A percentile compares a stretch with the other conserved stretches of the same genome.
Conservation (phyloP, 2,888 invertebrate species). For the Apodemia mormo region DNA sequence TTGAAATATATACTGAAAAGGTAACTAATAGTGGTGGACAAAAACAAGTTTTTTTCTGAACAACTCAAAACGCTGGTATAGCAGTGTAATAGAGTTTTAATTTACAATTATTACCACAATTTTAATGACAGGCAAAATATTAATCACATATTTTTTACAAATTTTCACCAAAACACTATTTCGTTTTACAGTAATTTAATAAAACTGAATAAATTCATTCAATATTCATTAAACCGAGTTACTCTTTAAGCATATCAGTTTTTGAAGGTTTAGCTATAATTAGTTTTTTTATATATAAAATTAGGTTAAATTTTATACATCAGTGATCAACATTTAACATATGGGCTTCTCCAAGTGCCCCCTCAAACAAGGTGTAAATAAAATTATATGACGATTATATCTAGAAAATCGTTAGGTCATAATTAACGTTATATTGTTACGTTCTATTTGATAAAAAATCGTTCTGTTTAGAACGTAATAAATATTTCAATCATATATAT, state of each 20-base stretch:
- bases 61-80: too few species aligned
- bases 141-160: too few species aligned
- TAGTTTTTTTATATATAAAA: conserved; percentile 44
- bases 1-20: too few species aligned
- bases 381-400: conserved; percentile 3
- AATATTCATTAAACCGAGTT: conserved; percentile 40
- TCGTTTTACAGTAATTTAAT: conserved; percentile 29
- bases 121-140: too few species aligned
- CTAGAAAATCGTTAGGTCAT: conserved; percentile 8
- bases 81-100: too few species aligned
- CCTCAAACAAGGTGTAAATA: not conserved
- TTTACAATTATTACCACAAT: too few species aligned
- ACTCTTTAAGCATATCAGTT: conserved; percentile 66
- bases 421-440: conserved; percentile 12
- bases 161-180: too few species aligned
- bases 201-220: conserved; percentile 28
- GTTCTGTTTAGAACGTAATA: conserved; percentile 14
- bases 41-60: too few species aligned
- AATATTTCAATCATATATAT: conserved; percentile 13
- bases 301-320: conserved; percentile 41
- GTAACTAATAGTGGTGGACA: too few species aligned
- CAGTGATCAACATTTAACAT: conserved; percentile 35
- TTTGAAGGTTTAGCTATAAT: conserved; percentile 55
- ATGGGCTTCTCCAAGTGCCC: not conserved
- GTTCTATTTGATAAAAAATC: conserved; percentile 4